Evolutionary conservation across 2,797 vertebrate species (phyloP).

Genomic region (Spatula clypeata): DNA sequence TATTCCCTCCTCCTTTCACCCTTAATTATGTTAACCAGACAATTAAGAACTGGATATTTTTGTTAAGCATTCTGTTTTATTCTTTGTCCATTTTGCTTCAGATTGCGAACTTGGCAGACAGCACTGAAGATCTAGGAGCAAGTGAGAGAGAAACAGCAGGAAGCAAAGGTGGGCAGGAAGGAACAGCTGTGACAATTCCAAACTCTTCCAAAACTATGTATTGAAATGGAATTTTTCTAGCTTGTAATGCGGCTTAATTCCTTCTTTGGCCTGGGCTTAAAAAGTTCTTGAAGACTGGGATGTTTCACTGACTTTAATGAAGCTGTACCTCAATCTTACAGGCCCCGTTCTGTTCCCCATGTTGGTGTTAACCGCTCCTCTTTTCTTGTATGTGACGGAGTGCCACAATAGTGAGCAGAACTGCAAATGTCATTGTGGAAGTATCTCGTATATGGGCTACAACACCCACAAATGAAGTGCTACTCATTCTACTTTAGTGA

Average conservation of each 20-base stretch:
- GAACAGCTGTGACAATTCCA: not conserved
- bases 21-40: not conserved
- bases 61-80: not conserved
- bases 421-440: not conserved
- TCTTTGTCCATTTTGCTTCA: conserved; percentile 12
- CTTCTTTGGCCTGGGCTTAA: not conserved
- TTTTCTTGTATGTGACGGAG: fast-evolving
- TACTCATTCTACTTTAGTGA: not conserved
- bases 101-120: conserved; percentile 44
- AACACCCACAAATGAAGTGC: not conserved
- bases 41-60: not conserved
- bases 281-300: not conserved
- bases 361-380: not conserved
- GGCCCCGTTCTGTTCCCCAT: not conserved
- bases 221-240: not conserved
- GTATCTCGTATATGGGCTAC: fast-evolving
- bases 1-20: not conserved
- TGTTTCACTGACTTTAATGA: not conserved
- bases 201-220: not conserved
- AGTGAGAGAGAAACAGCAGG: conserved; percentile 36
- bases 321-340: not conserved
- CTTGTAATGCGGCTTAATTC: not conserved
- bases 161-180: conserved; percentile 72
- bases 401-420: not conserved
- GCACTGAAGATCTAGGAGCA: not conserved